Evolutionary conservation across 2,797 vertebrate species (phyloP).

Genomic region (Coreius guichenoti): DNA sequence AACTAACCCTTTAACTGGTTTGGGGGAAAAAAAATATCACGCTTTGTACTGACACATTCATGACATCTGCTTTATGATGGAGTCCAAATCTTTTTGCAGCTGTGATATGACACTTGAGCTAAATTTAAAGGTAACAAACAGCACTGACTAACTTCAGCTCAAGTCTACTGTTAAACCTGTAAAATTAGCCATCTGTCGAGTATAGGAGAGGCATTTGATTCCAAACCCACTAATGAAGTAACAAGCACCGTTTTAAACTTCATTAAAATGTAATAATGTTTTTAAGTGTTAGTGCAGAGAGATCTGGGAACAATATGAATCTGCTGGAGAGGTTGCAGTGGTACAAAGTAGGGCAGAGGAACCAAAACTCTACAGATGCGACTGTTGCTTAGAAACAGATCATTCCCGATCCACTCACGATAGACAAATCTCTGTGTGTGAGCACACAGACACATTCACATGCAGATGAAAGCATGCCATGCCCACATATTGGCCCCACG

Average conservation of each 20-base stretch:
- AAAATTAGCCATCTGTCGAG: not conserved
- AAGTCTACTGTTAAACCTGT: not conserved
- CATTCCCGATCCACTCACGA: slow-evolving; percentile 23
- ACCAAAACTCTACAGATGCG: slow-evolving; percentile 20
- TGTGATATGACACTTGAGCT: not conserved
- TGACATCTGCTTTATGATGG: not conserved
- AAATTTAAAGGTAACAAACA: slow-evolving; percentile 1
- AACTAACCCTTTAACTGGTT: too few relatives aligned
- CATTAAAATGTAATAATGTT: not conserved
- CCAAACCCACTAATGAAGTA: not conserved
- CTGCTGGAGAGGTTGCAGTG: slow-evolving; percentile 6
- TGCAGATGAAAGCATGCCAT: slow-evolving; percentile 16
- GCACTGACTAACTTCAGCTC: not conserved
- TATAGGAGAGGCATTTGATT: not conserved
- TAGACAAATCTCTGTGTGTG: slow-evolving; percentile 12
- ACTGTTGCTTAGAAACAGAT: slow-evolving; percentile 47
- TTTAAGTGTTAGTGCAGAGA: not conserved
- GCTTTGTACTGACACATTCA: not conserved
- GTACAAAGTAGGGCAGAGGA: not conserved
- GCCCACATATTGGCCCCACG: not conserved
- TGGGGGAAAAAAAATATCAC: not conserved
- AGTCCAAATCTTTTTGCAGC: not conserved
- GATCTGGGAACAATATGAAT: not conserved
- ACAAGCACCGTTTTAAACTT: not conserved
- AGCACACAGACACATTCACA: slow-evolving; percentile 7